These are phyloP conservation scores for Formicarius rufipectus DNA, from an alignment of 2,113 vertebrate species.

Conservation along the genomic window DNA sequence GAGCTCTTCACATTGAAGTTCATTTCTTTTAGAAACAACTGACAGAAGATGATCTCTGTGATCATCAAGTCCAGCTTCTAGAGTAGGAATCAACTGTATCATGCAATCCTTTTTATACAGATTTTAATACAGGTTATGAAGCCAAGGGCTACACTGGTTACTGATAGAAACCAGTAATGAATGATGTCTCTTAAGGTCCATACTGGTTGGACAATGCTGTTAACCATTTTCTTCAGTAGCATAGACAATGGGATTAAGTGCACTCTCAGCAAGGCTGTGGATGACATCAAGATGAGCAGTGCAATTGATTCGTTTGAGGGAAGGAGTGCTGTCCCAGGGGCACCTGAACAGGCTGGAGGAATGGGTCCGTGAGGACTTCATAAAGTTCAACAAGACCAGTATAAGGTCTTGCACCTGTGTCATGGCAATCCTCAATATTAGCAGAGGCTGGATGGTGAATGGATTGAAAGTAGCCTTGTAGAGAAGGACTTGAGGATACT, in stretches of 20 bases:
- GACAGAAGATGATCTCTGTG: neutral
- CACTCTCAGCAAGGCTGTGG: neutral
- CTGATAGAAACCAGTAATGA: neutral
- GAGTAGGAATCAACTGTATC: neutral
- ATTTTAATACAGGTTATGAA: neutral
- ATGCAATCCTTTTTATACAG: neutral
- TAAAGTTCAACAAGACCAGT: neutral
- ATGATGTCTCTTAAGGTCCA: neutral
- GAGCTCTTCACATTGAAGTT: neutral
- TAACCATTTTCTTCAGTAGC: neutral
- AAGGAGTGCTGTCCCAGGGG: neutral
- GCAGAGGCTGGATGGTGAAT: neutral
- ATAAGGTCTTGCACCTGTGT: neutral
- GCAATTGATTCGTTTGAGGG: neutral
- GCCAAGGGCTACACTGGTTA: neutral
- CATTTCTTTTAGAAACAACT: neutral
- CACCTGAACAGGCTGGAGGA: neutral
- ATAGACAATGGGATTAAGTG: neutral
- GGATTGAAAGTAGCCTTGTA: neutral
- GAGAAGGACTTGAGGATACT: neutral
- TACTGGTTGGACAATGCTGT: neutral
- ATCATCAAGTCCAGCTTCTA: neutral
- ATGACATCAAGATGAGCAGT: neutral
- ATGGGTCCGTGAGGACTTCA: neutral
- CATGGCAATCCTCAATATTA: neutral